Evolutionary conservation across 2,888 invertebrate genomes (phyloP).

Genomic region (Sepiola atlantica): DNA sequence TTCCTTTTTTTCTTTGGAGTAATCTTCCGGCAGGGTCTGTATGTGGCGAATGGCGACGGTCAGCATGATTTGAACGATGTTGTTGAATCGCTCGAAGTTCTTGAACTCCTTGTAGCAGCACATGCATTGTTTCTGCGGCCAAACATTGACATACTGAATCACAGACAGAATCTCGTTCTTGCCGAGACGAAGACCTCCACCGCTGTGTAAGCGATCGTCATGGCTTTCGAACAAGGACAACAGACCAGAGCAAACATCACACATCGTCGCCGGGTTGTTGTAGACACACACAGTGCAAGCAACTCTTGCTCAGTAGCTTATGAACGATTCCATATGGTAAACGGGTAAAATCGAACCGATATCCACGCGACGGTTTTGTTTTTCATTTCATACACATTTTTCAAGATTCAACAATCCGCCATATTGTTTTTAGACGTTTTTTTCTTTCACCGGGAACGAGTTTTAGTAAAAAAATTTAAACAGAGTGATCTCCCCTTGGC

Average conservation of each 20-base stretch:
- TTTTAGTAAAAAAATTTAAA: conserved; percentile 37
- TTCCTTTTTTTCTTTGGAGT: conserved; percentile 56
- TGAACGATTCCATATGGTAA: conserved; percentile 36
- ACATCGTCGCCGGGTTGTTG: conserved; percentile 78
- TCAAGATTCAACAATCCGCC: conserved; percentile 45
- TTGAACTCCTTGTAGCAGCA: conserved; percentile 94
- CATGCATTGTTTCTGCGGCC: conserved; percentile 95
- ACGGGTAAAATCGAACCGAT: conserved; percentile 40
- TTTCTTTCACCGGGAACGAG: conserved; percentile 46
- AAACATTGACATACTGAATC: conserved; percentile 88
- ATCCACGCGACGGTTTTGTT: conserved; percentile 32
- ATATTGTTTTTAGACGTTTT: conserved; percentile 46
- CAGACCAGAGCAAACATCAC: conserved; percentile 96
- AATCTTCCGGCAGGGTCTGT: conserved; percentile 68
- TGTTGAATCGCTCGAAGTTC: conserved; percentile 92
- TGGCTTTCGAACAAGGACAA: conserved; percentile 89
- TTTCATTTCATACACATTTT: conserved; percentile 38
- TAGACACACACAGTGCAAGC: conserved; percentile 38
- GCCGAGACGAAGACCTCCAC: conserved; percentile 69
- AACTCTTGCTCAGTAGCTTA: conserved; percentile 41
- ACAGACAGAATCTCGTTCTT: conserved; percentile 87
- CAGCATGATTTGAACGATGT: conserved; percentile 90
- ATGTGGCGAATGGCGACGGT: conserved; percentile 88
- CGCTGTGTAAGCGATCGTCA: conserved; percentile 66
- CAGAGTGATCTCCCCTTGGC: conserved; percentile 35